Base-by-base conservation (phyloP, 1,140 invertebrate genomes). In the Heliconius hermathena region DNA sequence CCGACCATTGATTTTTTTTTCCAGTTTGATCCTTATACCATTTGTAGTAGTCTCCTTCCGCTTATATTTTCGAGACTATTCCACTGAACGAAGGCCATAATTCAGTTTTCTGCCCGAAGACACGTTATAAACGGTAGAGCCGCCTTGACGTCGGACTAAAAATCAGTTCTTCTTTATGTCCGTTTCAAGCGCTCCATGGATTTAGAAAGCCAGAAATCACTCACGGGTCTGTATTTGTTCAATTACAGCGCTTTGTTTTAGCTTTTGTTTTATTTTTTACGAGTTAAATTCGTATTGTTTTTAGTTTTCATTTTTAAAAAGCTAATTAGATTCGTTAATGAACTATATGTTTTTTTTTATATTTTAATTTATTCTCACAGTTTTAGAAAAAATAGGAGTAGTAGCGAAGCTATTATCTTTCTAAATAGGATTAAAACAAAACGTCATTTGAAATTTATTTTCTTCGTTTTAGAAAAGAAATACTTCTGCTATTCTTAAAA, bases 21-120 rank as follows among this genome's bases (percentile, higher is more conserved):
- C 75, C 76, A 46, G 52, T 76, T 81, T 78, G 60, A 81, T 81
- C 80, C 77, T 78, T 81, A 81, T 78, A 81, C 73, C 76, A 81
- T 78, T 81, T 81, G 80, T 78, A 75, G 57, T 78, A 75, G 57
- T 78, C 76, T 81, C 70, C 77, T 81, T 73, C 72, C 76, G 73
- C 73, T 81, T 75, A 81, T 78, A 78, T 81, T 78, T 78, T 78
- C 71, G 80, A 78, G 54, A 76, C 76, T 81, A 81, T 81, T 81
- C 52, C 77, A 60, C 76, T 73, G 74, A 78, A 78, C 73, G 73
- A 76, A 54, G 49, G 76, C 76, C 76, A 78, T 81, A 81, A 81
- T 78, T 81, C 66, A 81, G 76, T 81, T 81, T 81, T 78, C 76
- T 73, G 80, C 80, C 78, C 73, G 73, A 76, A 81, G 80, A 81